Evolutionary conservation across 2,888 invertebrate species (phyloP), one percentile per base, ranked within the genome.

Genomic region (Macropis europaea): DNA sequence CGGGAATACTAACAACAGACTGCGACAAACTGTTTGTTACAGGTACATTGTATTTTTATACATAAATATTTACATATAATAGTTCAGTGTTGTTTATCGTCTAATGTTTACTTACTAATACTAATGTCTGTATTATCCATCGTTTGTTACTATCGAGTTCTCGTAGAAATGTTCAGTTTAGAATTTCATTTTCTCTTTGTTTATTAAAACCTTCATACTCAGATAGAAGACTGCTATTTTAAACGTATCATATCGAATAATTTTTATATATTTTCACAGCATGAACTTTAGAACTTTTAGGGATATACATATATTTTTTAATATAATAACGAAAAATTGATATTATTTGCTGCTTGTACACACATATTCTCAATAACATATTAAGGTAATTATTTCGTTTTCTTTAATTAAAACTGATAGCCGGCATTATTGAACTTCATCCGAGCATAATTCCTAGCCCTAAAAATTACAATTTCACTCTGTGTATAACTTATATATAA

Each of bases 401-500:
- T 24, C 15, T 40, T 48, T 53, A 47, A 30, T 61, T 22, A 13
- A 11, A 32, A 45, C 53, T 53, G 42, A 64, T 42, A 47, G 47
- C 54, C 54, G 30, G 26, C 30, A 34, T 47, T 15, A 34, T 48
- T 30, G 36, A 56, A 66, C 73, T 77, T 77, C 64, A 73, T 72
- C 42, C 30, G 24, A 52, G 74, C 48, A 52, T 75, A 64, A 61
- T 77, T 69, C 54, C 63, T 67, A 73, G 53, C 48, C 28, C 45
- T 42, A 38, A 64, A 40, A 67, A 47, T 60, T 63, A 70, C 53
- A 73, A 78, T 76, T 81, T 77, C 59, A 69, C 71, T 82, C 77
- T 82, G 80, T 74, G 62, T 71, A 70, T 76, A 47, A 62, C 45
- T 59, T 59, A 48, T 63, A 73, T 36, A 61, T 63, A 38, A 59